Evolutionary conservation across 2,888 invertebrate genomes (phyloP), one percentile per base, ranked within the genome.

Genomic region (Maniola hyperantus): DNA sequence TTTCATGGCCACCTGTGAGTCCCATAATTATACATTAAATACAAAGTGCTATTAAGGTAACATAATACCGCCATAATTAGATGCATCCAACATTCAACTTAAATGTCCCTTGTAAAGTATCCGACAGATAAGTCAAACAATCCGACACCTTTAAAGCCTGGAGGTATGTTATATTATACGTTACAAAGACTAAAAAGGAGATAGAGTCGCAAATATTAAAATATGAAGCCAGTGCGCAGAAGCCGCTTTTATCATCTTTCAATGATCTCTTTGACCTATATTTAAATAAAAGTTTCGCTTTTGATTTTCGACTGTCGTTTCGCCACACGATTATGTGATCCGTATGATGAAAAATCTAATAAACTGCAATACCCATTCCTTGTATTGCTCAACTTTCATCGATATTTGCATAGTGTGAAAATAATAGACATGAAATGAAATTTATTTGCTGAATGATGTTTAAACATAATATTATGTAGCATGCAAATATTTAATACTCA

Each of bases 71-170:
- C 26, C 53, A 53, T 42, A 62, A 62, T 62, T 62, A 62, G 20
- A 62, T 53, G 13, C 60, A 15, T 34, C 13, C 36, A 11, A 39
- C 61, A 39, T 61, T 61, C 18, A 51, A 48, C 54, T 62, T 42
- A 11, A 44, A 61, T 39, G 39, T 46, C 42, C 39, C 53, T 20
- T 65, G 59, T 54, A 60, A 54, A 61, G 60, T 46, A 65, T 54
- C 36, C 42, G 7, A 34, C 46, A 6, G 36, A 65, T 65, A 65
- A 61, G 39, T 65, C 53, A 65, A 60, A 42, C 51, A 58, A 65
- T 59, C 51, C 54, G 13, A 61, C 36, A 61, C 11, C 61, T 34
- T 20, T 34, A 46, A 46, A 33, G 61, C 62, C 51, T 26, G 10
- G 15, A 53, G n/a, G 53, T 20, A 20, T 42, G 5, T 57, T 57